phyloP scores from a whole-genome alignment of 2,113 vertebrate genomes.

The Stomatorhinus ivindoensis region DNA sequence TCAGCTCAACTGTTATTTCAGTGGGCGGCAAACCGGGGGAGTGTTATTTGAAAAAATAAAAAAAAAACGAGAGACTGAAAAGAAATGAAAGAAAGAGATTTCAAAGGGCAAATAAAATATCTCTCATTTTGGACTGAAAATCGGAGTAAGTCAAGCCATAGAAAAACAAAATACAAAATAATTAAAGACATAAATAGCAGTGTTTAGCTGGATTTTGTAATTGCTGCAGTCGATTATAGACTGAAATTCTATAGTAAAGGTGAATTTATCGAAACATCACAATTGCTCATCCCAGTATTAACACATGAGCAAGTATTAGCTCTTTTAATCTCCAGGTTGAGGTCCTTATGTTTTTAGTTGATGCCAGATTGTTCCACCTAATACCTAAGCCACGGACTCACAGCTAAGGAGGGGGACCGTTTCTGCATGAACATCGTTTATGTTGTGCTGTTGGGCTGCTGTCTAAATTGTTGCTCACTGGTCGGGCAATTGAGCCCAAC shows the following conservation, averaged over 20 bases:
- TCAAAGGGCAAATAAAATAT: conserved; percentile 56
- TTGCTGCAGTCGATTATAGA: background rate
- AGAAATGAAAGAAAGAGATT: conserved; percentile 52
- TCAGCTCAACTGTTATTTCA: conserved; percentile 46
- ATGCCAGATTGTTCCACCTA: background rate
- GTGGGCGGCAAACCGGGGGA: conserved; percentile 59
- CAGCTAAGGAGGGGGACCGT: background rate
- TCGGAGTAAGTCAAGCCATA: conserved; percentile 34
- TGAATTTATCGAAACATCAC: background rate
- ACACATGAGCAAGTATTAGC: background rate
- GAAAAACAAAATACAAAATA: conserved; percentile 34
- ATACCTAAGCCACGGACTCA: background rate
- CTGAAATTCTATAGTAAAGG: background rate
- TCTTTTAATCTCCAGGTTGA: background rate
- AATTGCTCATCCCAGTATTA: conserved; percentile 16
- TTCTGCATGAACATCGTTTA: background rate
- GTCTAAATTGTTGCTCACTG: conserved; percentile 8
- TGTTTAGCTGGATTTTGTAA: background rate
- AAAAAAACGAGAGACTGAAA: conserved; percentile 37
- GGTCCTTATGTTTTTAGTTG: background rate
- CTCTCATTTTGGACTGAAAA: conserved; percentile 53
- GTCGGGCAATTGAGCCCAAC: conserved; percentile 45
- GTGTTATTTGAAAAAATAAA: conserved; percentile 51
- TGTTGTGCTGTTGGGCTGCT: background rate
- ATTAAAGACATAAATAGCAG: conserved; percentile 29